These are phyloP conservation scores for Galerucella calmariensis DNA, from an alignment of 2,888 invertebrate genomes.

Conservation along the genomic window DNA sequence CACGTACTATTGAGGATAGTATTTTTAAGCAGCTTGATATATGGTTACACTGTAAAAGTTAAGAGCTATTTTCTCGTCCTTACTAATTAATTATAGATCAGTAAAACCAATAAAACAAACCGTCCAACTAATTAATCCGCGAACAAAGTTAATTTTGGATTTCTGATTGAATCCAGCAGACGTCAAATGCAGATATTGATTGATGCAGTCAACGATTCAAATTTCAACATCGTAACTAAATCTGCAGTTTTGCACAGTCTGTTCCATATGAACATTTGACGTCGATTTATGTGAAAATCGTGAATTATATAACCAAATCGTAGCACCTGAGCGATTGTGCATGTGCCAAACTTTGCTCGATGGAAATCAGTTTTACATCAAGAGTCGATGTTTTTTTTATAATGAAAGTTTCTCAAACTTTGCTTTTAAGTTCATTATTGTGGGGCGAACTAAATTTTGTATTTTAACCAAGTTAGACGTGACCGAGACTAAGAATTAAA, in stretches of 20 bases:
- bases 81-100: too few species aligned
- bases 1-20: too few species aligned
- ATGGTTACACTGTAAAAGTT: too few species aligned
- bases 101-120: not conserved
- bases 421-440: too few species aligned
- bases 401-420: too few species aligned
- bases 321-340: conserved; percentile 1
- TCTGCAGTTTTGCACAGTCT: conserved; percentile 3
- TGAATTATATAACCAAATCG: not conserved
- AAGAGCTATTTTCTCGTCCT: too few species aligned
- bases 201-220: conserved; percentile 1
- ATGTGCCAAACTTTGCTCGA: not conserved
- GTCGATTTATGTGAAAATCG: not conserved
- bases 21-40: too few species aligned
- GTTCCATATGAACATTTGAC: not conserved
- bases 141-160: not conserved
- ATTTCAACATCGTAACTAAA: not conserved
- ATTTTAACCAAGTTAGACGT: too few species aligned
- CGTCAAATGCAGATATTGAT: not conserved
- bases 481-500: too few species aligned
- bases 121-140: not conserved
- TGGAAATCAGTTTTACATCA: not conserved
- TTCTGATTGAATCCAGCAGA: not conserved
- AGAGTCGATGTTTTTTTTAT: not conserved
- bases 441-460: too few species aligned